Percentiles rank a stretch among this genome's conserved stretches.
These are phyloP conservation scores for Drosophila burlai DNA, from an alignment of 1,140 invertebrate genomes.

Conservation along the genomic window DNA sequence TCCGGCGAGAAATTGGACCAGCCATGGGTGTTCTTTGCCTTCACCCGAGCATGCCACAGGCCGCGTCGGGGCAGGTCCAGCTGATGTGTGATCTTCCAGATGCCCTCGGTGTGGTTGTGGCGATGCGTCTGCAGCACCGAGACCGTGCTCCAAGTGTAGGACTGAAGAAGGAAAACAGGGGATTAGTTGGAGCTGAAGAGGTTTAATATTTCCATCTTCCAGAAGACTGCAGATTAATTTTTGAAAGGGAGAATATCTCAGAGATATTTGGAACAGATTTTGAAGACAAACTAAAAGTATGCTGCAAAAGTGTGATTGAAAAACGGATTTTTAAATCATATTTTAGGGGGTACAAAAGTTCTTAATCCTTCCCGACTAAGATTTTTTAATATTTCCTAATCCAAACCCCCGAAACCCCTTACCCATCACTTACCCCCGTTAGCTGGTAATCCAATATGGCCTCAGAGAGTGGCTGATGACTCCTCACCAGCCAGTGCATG, in stretches of 20 bases:
- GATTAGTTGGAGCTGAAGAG: neutral
- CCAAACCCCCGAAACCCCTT: neutral
- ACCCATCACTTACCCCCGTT: constrained; percentile 52
- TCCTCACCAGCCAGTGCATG: constrained; percentile 80
- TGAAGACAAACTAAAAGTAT: neutral
- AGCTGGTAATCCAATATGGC: constrained; percentile 78
- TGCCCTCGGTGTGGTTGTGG: constrained; percentile 65
- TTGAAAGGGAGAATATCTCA: neutral
- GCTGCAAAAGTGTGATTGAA: neutral
- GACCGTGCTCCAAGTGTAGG: constrained; percentile 79
- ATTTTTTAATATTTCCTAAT: neutral
- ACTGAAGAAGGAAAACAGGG: constrained; percentile 30
- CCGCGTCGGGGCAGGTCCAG: constrained; percentile 71
- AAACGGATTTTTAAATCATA: neutral
- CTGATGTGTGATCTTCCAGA: constrained; percentile 83
- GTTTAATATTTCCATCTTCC: neutral
- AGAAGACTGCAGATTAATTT: neutral
- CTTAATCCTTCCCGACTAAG: too few species aligned
- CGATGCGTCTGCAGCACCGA: constrained; percentile 73
- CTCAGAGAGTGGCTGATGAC: constrained; percentile 75
- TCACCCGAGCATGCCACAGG: constrained; percentile 77
- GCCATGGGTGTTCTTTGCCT: constrained; percentile 77
- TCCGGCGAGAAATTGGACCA: constrained; percentile 80
- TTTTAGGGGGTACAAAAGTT: neutral
- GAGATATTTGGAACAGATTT: neutral